A percentile compares a stretch with the other conserved stretches of the same genome.
phyloP scores from a whole-genome alignment of 2,888 invertebrate genomes.

The Epicampocera succincta region DNA sequence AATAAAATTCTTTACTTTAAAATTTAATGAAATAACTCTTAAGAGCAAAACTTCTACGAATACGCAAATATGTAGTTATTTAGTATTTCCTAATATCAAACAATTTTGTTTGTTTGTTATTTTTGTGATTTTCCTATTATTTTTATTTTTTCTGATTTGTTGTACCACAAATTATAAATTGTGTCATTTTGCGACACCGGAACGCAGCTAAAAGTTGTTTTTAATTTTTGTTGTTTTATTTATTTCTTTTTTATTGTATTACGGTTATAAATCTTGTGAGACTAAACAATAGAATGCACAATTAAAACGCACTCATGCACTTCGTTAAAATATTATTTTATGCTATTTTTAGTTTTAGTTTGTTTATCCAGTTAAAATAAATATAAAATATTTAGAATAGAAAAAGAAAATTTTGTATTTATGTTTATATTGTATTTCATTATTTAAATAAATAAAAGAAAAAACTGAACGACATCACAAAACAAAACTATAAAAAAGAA shows the following conservation, averaged over 20 bases:
- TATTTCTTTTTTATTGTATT: conserved; percentile 33
- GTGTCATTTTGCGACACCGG: conserved; percentile 33
- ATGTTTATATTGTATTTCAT: conserved; percentile 59
- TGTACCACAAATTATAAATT: background rate
- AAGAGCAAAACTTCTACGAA: too few species aligned
- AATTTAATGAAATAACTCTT: too few species aligned
- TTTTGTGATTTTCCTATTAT: conserved; percentile 5
- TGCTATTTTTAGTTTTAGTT: conserved; percentile 43
- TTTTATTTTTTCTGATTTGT: conserved; percentile 23
- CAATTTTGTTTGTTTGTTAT: conserved; percentile 25
- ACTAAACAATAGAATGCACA: conserved; percentile 59
- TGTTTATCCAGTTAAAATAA: conserved; percentile 47
- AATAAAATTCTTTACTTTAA: too few species aligned
- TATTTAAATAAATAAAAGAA: conserved; percentile 52
- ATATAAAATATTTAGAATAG: conserved; percentile 55
- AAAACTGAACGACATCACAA: too few species aligned
- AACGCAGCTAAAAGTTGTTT: conserved; percentile 61
- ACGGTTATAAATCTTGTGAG: conserved; percentile 24
- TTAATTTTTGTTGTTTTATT: conserved; percentile 42
- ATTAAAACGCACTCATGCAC: conserved; percentile 65
- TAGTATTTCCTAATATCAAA: too few species aligned
- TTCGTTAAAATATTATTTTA: conserved; percentile 46
- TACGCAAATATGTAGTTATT: too few species aligned
- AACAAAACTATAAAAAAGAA: too few species aligned
- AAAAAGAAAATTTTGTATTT: conserved; percentile 45